A percentile compares a stretch with the other conserved stretches of the same genome.
phyloP scores from a whole-genome alignment of 2,888 invertebrate species.

The Pyrochroa serraticornis region DNA sequence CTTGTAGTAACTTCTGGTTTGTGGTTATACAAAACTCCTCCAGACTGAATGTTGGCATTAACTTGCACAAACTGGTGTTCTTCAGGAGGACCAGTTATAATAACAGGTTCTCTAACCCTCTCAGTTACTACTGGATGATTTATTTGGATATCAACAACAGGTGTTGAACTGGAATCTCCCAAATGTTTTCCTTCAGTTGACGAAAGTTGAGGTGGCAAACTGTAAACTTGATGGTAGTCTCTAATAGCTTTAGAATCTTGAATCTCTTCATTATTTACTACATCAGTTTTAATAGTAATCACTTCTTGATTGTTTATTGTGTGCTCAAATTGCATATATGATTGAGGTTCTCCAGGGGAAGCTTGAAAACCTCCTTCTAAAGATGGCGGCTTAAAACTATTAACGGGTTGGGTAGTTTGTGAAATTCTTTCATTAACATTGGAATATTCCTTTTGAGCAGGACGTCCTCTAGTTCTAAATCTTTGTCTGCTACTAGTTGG shows the following conservation, averaged over 20 bases:
- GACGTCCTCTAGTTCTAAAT: constrained; percentile 51
- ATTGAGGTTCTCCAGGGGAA: constrained; percentile 36
- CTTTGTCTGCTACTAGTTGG: constrained; percentile 40
- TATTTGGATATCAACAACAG: constrained; percentile 40
- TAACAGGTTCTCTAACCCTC: constrained; percentile 13
- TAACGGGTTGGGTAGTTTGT: constrained; percentile 37
- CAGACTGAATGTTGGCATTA: constrained; percentile 38
- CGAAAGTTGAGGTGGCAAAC: constrained; percentile 13
- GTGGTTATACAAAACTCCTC: constrained; percentile 33
- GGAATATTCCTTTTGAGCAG: constrained; percentile 33
- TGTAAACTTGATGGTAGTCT: constrained; percentile 34
- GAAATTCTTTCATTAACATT: constrained; percentile 36
- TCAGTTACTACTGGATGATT: constrained; percentile 35
- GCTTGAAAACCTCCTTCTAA: constrained; percentile 34
- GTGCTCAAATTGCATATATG: constrained; percentile 46
- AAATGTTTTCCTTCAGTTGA: constrained; percentile 23
- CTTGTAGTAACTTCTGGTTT: constrained; percentile 34
- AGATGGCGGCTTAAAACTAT: constrained; percentile 33
- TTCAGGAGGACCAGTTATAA: constrained; percentile 30
- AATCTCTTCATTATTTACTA: not conserved
- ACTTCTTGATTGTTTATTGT: constrained; percentile 34
- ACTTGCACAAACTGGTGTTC: constrained; percentile 31
- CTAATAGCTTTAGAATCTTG: constrained; percentile 14
- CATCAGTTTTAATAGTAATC: constrained; percentile 28
- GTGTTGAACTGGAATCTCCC: constrained; percentile 32